phyloP scores from a whole-genome alignment of 2,888 invertebrate species.

The Drosophila affinis region DNA sequence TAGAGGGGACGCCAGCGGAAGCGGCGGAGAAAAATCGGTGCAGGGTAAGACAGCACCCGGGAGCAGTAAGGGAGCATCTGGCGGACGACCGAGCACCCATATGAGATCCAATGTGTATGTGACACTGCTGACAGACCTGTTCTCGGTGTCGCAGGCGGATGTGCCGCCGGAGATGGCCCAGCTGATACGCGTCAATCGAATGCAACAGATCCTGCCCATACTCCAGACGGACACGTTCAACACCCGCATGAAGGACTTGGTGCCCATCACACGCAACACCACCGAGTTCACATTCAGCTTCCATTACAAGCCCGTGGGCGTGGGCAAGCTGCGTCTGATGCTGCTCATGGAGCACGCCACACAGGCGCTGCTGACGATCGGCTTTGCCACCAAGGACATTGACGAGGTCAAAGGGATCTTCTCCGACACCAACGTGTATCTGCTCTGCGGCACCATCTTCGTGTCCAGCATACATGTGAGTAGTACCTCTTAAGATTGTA shows the following conservation, averaged over 20 bases:
- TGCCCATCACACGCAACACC: conserved; percentile 87
- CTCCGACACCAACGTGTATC: conserved; percentile 96
- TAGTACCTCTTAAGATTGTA: too few species aligned
- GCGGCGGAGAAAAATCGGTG: background rate
- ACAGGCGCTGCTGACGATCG: conserved; percentile 86
- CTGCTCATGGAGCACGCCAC: conserved; percentile 91
- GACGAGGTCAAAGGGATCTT: conserved; percentile 99
- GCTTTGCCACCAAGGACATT: conserved; percentile 95
- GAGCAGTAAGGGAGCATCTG: background rate
- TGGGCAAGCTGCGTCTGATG: conserved; percentile 91
- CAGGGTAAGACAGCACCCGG: background rate
- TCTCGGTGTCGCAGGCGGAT: conserved; percentile 87
- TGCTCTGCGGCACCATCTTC: conserved; percentile 94
- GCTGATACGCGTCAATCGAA: conserved; percentile 86
- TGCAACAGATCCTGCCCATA: conserved; percentile 91
- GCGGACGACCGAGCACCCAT: conserved; percentile 88
- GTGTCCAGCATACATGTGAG: conserved; percentile 96
- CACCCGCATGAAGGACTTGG: conserved; percentile 90
- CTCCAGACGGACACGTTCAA: conserved; percentile 93
- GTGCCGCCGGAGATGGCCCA: conserved; percentile 89
- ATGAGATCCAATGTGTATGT: conserved; percentile 89
- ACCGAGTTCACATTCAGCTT: conserved; percentile 88
- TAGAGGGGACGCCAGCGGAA: too few species aligned
- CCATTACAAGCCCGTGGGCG: conserved; percentile 89
- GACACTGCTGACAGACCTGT: conserved; percentile 90